Conservation (phyloP, 2,113 vertebrate species). For the Albula glossodonta region DNA sequence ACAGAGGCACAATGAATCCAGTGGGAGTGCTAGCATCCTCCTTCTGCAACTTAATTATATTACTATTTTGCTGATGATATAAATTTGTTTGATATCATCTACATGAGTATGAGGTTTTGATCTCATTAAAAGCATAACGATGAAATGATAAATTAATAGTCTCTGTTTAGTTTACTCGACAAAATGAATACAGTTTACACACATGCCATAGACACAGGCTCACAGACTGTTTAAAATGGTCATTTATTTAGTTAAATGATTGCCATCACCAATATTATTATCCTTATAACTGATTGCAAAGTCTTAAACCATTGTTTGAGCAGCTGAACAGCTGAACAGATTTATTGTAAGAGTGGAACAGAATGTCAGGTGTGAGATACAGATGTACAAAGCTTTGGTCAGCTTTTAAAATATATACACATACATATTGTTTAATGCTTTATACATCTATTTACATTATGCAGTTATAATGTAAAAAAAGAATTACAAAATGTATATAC, state of each 20-base stretch:
- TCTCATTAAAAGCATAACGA: too few relatives aligned
- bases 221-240: not conserved
- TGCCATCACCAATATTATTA: not conserved
- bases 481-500: too few relatives aligned
- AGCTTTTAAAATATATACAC: not conserved
- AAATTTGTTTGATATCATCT: too few relatives aligned
- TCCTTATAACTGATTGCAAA: not conserved
- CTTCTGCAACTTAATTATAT: not conserved
- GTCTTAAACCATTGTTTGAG: too few relatives aligned
- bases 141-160: too few relatives aligned
- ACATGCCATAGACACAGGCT: not conserved
- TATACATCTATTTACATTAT: not conserved
- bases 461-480: too few relatives aligned
- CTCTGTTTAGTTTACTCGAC: not conserved
- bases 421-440: not conserved
- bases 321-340: too few relatives aligned
- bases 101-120: too few relatives aligned
- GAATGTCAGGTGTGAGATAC: too few relatives aligned
- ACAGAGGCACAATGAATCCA: not conserved
- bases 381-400: not conserved
- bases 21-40: not conserved
- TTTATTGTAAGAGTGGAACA: too few relatives aligned
- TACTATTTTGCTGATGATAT: not conserved
- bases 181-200: not conserved
- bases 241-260: not conserved